Percentiles rank a stretch among this genome's conserved stretches.
phyloP scores from a whole-genome alignment of 2,888 invertebrate genomes.

The Tetramorium bicarinatum region DNA sequence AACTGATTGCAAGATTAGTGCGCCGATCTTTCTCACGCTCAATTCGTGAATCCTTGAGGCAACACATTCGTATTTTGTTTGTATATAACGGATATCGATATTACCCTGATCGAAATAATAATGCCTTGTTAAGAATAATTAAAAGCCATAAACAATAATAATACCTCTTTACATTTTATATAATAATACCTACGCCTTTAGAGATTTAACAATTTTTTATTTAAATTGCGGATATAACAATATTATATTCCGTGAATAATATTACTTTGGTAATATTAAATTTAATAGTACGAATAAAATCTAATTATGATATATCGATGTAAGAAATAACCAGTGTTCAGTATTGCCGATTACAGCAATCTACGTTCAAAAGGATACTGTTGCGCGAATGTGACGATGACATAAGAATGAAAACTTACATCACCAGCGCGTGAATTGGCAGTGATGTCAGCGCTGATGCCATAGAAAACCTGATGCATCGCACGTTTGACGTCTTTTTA shows the following conservation, averaged over 20 bases:
- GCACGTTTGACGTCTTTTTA: slow-evolving; percentile 39
- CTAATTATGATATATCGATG: background rate
- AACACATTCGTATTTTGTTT: background rate
- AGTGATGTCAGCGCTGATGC: slow-evolving; percentile 59
- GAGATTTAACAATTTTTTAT: background rate
- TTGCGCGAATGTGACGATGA: slow-evolving; percentile 13
- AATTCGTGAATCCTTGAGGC: slow-evolving; percentile 6
- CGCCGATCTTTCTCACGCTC: slow-evolving; percentile 17
- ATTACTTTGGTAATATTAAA: background rate
- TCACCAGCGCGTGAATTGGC: slow-evolving; percentile 51
- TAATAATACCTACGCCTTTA: no score
- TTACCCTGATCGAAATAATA: background rate
- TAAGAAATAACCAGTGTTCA: background rate
- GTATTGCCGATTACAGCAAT: background rate
- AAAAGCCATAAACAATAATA: background rate
- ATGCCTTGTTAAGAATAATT: background rate
- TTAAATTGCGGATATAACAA: background rate
- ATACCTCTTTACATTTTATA: no score
- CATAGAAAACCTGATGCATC: slow-evolving; percentile 9
- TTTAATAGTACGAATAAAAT: slow-evolving; percentile 10
- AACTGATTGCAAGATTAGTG: slow-evolving; percentile 24
- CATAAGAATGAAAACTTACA: slow-evolving; percentile 54
- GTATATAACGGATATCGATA: slow-evolving; percentile 4
- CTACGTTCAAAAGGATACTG: slow-evolving; percentile 16
- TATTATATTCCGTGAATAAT: slow-evolving; percentile 7